Evolutionary conservation across 1,140 invertebrate species (phyloP).

Genomic region (Batillaria attramentaria): DNA sequence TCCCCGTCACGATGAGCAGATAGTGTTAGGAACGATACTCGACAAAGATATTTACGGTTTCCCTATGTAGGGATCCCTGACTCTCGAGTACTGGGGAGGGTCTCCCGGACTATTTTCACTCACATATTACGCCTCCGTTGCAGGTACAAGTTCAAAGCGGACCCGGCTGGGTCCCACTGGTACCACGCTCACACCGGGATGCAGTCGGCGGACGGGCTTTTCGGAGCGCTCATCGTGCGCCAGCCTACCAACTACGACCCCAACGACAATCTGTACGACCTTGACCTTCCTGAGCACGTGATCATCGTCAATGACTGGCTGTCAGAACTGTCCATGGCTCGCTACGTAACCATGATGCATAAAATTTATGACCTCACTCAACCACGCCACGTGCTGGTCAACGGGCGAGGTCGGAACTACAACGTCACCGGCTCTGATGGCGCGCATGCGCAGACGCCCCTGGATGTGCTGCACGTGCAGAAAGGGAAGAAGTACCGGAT

Average conservation of each 20-base stretch:
- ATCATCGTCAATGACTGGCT: constrained; percentile 58
- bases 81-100: no score
- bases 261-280: constrained; percentile 53
- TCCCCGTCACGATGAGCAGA: no score
- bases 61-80: no score
- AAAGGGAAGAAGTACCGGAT: constrained; percentile 50
- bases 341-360: constrained; percentile 72
- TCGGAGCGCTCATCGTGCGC: constrained; percentile 77
- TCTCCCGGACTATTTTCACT: no score
- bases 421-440: constrained; percentile 79
- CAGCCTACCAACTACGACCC: constrained; percentile 41
- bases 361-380: constrained; percentile 61
- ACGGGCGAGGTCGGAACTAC: constrained; percentile 67
- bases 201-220: constrained; percentile 86
- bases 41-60: no score
- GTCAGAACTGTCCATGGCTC: constrained; percentile 75
- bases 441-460: constrained; percentile 67
- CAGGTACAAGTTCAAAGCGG: constrained; percentile 70
- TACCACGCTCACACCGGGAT: constrained; percentile 92
- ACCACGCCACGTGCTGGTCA: constrained; percentile 24
- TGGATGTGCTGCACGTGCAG: constrained; percentile 46
- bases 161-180: constrained; percentile 83
- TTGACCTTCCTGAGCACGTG: constrained; percentile 54
- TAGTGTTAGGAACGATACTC: no score
- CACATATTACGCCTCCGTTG: no score